Evolutionary conservation across 2,797 vertebrate species (phyloP).

Genomic region (Sebastes minor): DNA sequence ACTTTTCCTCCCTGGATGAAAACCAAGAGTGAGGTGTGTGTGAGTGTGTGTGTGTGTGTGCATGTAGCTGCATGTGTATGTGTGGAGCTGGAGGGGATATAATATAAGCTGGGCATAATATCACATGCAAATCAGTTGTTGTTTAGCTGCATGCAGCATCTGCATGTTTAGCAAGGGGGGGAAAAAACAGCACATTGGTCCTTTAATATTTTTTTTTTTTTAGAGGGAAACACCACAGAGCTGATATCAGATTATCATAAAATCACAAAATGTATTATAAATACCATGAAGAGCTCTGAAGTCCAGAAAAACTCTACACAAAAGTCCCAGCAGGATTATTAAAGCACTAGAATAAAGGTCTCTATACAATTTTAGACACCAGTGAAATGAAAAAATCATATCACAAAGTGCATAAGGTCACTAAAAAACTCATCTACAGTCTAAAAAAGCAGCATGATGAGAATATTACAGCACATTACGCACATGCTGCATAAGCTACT

Average conservation of each 20-base stretch:
- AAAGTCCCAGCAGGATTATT: neutral
- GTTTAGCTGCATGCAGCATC: slow-evolving; percentile 7
- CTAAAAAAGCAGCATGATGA: neutral
- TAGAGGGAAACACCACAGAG: neutral
- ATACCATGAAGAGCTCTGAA: neutral
- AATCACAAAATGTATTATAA: neutral
- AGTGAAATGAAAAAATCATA: neutral
- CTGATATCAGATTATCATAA: neutral
- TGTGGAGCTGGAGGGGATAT: neutral
- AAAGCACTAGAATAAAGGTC: too few relatives aligned
- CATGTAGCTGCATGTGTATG: neutral
- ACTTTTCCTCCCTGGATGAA: slow-evolving; percentile 37
- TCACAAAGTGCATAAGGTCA: neutral
- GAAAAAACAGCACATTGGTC: neutral
- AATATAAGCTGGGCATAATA: neutral
- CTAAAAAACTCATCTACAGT: neutral
- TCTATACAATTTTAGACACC: too few relatives aligned
- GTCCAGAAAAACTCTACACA: neutral
- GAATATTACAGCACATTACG: neutral
- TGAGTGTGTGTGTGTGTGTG: neutral
- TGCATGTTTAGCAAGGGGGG: neutral
- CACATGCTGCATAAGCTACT: slow-evolving; percentile 48
- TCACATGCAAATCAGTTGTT: neutral
- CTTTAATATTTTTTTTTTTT: neutral
- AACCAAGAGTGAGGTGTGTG: slow-evolving; percentile 1